Evolutionary conservation across 2,113 vertebrate genomes (phyloP).

Genomic region (Dromaius novaehollandiae): DNA sequence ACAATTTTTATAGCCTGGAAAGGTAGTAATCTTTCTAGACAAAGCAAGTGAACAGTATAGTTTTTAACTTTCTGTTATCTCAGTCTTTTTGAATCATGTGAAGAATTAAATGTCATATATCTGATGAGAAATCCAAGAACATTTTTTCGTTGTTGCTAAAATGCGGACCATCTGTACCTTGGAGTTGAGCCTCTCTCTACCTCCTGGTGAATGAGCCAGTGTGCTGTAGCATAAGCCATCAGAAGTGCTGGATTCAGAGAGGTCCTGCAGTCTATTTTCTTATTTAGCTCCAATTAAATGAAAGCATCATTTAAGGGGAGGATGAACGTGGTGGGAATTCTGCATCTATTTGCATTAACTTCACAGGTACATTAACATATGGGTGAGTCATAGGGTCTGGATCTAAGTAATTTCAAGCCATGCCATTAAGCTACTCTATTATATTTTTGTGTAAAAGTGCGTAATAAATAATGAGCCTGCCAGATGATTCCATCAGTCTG

Average conservation of each 20-base stretch:
- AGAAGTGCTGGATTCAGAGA: neutral
- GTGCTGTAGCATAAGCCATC: neutral
- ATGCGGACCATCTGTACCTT: neutral
- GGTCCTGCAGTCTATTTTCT: neutral
- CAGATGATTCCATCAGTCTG: conserved; percentile 12
- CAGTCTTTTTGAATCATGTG: neutral
- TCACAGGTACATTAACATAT: neutral
- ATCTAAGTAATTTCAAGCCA: conserved; percentile 1
- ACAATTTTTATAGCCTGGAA: neutral
- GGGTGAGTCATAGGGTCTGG: neutral
- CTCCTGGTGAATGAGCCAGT: neutral
- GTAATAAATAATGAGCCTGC: conserved; percentile 26
- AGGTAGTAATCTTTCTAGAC: neutral
- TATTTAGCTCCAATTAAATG: neutral
- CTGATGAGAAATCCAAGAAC: neutral
- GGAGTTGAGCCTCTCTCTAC: neutral
- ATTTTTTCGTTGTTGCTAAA: neutral
- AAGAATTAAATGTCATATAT: neutral
- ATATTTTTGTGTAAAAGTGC: conserved; percentile 11
- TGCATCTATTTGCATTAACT: conserved; percentile 17
- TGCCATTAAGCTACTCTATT: conserved; percentile 7
- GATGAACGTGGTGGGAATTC: neutral
- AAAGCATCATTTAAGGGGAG: neutral
- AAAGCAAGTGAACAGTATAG: neutral
- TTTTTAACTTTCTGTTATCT: neutral